Conservation (phyloP, 1,140 invertebrate genomes). For the Berghia stephanieae region DNA sequence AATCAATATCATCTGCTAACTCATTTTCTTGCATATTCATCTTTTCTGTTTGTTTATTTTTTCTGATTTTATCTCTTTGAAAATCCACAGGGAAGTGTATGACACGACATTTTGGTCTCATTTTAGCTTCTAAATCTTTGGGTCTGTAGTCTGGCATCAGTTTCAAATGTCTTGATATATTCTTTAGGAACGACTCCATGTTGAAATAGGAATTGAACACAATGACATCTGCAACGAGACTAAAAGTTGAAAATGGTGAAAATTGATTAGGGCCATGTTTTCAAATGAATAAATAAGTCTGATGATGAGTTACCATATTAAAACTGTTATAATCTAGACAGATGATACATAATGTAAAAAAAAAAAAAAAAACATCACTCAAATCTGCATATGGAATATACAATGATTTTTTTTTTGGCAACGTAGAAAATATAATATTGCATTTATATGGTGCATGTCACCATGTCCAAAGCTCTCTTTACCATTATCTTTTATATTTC, state of each 20-base stretch:
- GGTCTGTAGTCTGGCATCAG: slow-evolving; percentile 74
- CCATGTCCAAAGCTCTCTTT: no score
- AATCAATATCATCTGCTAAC: not conserved
- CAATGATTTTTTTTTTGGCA: no score
- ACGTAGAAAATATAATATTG: no score
- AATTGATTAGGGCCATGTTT: no score
- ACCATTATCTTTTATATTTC: no score
- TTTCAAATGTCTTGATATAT: slow-evolving; percentile 75
- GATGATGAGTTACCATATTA: no score
- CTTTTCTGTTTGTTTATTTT: not conserved
- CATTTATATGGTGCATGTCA: no score
- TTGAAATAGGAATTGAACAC: slow-evolving; percentile 82
- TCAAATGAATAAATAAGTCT: no score
- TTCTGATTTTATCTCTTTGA: not conserved
- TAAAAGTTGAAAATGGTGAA: slow-evolving; percentile 67
- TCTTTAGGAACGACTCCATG: slow-evolving; percentile 74
- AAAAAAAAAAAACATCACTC: slow-evolving; percentile 28
- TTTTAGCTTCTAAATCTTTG: slow-evolving; percentile 70
- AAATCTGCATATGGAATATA: not conserved
- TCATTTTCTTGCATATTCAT: not conserved
- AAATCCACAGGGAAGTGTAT: slow-evolving; percentile 76
- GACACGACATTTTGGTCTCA: slow-evolving; percentile 74
- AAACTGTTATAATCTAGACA: no score
- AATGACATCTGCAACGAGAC: slow-evolving; percentile 77
- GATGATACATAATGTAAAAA: no score